Conservation (phyloP, 2,797 vertebrate species). For the Rhinatrema bivittatum region DNA sequence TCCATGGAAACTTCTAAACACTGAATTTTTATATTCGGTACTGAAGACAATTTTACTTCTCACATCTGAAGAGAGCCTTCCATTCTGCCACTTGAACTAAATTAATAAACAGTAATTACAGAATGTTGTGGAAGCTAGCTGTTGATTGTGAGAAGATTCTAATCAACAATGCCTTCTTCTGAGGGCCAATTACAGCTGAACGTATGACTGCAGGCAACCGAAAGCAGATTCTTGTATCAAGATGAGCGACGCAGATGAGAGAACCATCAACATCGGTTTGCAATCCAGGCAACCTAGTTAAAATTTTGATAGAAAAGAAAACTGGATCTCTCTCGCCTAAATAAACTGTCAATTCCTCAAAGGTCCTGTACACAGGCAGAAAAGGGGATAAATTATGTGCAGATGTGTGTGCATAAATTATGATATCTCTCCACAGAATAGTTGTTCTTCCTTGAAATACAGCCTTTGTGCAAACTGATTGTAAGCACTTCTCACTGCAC, state of each 20-base stretch:
- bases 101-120: slow-evolving; percentile 78
- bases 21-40: slow-evolving; percentile 72
- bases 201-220: slow-evolving; percentile 74
- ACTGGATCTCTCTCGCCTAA: slow-evolving; percentile 28
- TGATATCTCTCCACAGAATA: too few species aligned
- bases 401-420: too few species aligned
- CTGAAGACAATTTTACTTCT: slow-evolving; percentile 73
- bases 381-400: too few species aligned
- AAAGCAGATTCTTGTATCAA: slow-evolving; percentile 73
- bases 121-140: slow-evolving; percentile 71
- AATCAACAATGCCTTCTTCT: slow-evolving; percentile 77
- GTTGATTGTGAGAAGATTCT: slow-evolving; percentile 75
- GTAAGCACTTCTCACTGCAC: too few species aligned
- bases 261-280: slow-evolving; percentile 54
- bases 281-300: slow-evolving; percentile 55
- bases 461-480: too few species aligned
- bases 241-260: slow-evolving; percentile 60
- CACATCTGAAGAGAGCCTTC: slow-evolving; percentile 72
- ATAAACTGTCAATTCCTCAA: slow-evolving; percentile 35
- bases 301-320: slow-evolving; percentile 38
- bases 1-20: slow-evolving; percentile 63
- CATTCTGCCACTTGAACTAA: slow-evolving; percentile 75
- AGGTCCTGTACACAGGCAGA: too few species aligned
- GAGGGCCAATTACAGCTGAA: slow-evolving; percentile 74
- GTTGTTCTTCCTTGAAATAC: too few species aligned